Evolutionary conservation across 2,797 vertebrate genomes (phyloP), one percentile per base, ranked within the genome.

Genomic region (Microctenopoma lineatum): DNA sequence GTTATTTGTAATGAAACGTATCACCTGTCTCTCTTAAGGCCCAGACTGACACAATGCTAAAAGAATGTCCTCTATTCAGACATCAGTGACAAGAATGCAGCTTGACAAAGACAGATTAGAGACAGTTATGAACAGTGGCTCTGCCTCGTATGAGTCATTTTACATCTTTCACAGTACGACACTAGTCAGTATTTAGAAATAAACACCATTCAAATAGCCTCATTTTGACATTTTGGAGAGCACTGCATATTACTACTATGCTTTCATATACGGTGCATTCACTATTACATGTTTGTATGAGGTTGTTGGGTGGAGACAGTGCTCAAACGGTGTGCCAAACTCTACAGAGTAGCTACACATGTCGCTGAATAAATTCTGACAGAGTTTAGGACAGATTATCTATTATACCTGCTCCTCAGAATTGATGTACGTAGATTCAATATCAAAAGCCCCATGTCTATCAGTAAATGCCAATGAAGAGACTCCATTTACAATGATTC

Each of bases 1-100:
- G 72, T 51, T 47, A 44, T 66, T 80, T 69, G 16, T 77, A 78
- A 83, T 48, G 29, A 87, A 83, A 83, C 61, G 13, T 52, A 66
- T 77, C 67, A 78, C 66, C 73, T 79, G 39, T 48, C 65, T 50
- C 66, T 57, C 34, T 75, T 45, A 29, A 66, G 39, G 41, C 50
- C 53, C 62, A 69, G 26, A 57, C 56, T 87, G 89, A 91, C 64
- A 54, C 75, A 78, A 83, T 66, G 57, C 76, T 55, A 25, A 73
- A 90, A 89, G 89, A 92, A 94, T 90, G 84, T 42, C 50, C 75
- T 83, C 79, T 73, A 90, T 92, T 92, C 84, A 87, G 75, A 82
- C 74, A 77, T 74, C 69, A 77, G 50, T 21, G 46, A 78, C 51
- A 86, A 87, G 87, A 83, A 90, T 66, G 77, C 55, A 69, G 75